phyloP scores from a whole-genome alignment of 2,113 vertebrate genomes.

The Sigmodon hispidus region DNA sequence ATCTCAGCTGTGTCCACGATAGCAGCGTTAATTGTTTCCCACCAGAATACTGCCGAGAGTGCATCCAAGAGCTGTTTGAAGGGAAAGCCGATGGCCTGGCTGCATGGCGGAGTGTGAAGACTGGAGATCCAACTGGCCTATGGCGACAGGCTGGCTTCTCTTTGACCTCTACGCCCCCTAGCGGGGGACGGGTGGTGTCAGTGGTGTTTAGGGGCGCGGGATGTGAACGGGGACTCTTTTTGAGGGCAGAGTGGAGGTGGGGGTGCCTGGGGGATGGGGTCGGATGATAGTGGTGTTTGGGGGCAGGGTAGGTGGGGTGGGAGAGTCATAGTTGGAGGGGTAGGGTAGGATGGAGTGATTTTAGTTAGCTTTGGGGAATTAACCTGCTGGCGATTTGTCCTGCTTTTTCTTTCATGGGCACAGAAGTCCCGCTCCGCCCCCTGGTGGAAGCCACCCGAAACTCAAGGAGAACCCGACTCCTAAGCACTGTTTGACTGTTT shows the following conservation, averaged over 20 bases:
- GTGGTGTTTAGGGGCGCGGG: neutral
- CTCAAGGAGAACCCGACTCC: neutral
- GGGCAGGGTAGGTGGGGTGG: too few relatives aligned
- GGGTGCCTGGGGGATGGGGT: neutral
- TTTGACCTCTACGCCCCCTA: neutral
- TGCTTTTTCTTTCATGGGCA: neutral
- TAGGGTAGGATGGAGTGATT: too few relatives aligned
- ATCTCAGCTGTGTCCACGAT: accelerated
- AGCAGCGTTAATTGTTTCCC: neutral
- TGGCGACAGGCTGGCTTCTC: neutral
- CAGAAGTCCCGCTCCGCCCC: slow-evolving; percentile 52
- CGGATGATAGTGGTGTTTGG: neutral
- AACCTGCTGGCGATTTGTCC: neutral
- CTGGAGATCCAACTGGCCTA: neutral
- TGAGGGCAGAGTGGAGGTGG: too few relatives aligned
- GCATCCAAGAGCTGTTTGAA: neutral
- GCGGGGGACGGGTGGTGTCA: neutral
- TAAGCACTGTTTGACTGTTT: neutral
- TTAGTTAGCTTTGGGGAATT: neutral
- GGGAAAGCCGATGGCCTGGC: neutral
- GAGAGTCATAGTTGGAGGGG: too few relatives aligned
- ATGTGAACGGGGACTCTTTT: neutral
- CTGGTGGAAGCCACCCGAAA: slow-evolving; percentile 28
- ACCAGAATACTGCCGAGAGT: neutral
- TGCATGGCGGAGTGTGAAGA: accelerated